phyloP scores from a whole-genome alignment of 2,113 vertebrate genomes.

The Calypte anna region DNA sequence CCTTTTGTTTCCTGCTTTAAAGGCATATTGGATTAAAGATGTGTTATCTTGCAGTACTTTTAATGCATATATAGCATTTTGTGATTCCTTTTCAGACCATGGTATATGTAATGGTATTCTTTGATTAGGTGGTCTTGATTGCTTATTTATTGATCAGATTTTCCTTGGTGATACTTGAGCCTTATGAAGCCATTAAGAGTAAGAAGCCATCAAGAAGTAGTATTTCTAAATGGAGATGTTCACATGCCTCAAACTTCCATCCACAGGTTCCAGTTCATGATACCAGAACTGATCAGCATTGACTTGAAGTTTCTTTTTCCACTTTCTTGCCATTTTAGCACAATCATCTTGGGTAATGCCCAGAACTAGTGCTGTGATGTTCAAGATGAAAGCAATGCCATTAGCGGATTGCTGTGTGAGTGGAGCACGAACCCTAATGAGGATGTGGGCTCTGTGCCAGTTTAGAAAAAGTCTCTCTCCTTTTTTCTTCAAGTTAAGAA shows the following conservation, averaged over 20 bases:
- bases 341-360: background rate
- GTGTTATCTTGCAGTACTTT: conserved; percentile 47
- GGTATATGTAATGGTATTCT: background rate
- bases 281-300: background rate
- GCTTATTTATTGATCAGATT: conserved; percentile 38
- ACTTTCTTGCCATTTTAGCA: background rate
- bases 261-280: background rate
- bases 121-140: background rate
- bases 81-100: conserved; percentile 18
- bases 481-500: background rate
- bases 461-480: background rate
- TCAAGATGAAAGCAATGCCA: background rate
- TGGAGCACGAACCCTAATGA: background rate
- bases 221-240: background rate
- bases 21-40: conserved; percentile 52
- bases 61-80: conserved; percentile 20
- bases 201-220: background rate
- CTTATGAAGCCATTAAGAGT: background rate
- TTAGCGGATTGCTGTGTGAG: background rate
- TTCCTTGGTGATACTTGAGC: conserved; percentile 16
- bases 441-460: background rate
- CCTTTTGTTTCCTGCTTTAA: conserved; percentile 67
- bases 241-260: background rate
- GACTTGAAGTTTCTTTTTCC: background rate
- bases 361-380: background rate